Percentiles rank a stretch among this genome's conserved stretches.
Conservation (phyloP, 2,797 vertebrate genomes). For the Melanogrammus aeglefinus region DNA sequence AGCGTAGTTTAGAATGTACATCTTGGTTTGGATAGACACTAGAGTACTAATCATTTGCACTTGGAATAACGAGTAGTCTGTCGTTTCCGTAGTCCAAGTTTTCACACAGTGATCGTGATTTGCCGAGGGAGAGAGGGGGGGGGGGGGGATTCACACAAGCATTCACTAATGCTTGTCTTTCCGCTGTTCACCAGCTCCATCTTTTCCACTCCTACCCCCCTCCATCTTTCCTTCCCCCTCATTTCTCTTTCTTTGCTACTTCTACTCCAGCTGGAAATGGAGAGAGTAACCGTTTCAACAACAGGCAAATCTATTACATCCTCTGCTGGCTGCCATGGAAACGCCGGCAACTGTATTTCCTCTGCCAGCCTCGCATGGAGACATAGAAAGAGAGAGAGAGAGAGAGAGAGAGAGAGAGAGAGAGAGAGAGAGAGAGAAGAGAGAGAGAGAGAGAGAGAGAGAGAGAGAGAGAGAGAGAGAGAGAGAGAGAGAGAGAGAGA, state of each 20-base stretch:
- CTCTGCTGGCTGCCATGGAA: conserved; percentile 20
- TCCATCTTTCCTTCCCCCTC: not conserved
- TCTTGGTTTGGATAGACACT: too few relatives aligned
- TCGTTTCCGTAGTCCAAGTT: not conserved
- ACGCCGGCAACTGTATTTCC: conserved; percentile 15
- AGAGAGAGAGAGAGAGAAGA: too few relatives aligned
- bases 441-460: not conserved
- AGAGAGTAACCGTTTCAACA: not conserved
- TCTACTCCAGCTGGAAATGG: not conserved
- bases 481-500: conserved; percentile 10
- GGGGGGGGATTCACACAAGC: too few relatives aligned
- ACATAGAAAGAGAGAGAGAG: conserved; percentile 10
- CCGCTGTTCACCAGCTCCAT: not conserved
- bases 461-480: conserved; percentile 13
- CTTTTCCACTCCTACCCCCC: not conserved
- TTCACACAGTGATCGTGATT: too few relatives aligned
- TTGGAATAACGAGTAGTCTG: not conserved
- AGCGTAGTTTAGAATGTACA: not conserved
- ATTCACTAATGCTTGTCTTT: not conserved
- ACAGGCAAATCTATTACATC: conserved; percentile 19
- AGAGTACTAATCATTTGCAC: not conserved
- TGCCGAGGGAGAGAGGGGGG: too few relatives aligned
- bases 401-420: conserved; percentile 1
- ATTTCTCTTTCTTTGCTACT: not conserved
- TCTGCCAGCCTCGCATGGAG: conserved; percentile 16